These are phyloP conservation scores for Zophobas morio DNA, from an alignment of 1,140 invertebrate species.

Conservation along the genomic window DNA sequence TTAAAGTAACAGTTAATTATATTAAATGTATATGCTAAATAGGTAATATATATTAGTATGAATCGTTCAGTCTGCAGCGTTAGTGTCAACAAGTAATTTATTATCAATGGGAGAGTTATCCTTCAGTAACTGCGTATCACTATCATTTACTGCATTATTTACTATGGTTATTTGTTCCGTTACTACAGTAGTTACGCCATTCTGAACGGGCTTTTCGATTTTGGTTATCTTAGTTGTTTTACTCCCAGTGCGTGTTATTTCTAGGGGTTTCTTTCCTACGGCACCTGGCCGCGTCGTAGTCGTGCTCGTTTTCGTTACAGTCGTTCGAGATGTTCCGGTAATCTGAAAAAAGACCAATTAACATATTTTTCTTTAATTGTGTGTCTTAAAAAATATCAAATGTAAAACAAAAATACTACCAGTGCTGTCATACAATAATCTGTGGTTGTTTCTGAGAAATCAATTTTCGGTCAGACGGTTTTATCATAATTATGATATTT, in stretches of 20 bases:
- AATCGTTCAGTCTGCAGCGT: conserved; percentile 39
- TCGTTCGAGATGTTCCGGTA: conserved; percentile 55
- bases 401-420: too few relatives aligned
- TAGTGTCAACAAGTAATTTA: conserved; percentile 56
- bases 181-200: conserved; percentile 57
- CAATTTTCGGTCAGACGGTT: too few relatives aligned
- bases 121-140: conserved; percentile 59
- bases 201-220: conserved; percentile 61
- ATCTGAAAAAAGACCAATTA: conserved; percentile 40
- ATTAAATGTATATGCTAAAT: conserved; percentile 55
- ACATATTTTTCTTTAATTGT: background rate
- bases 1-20: conserved; percentile 59
- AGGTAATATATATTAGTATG: conserved; percentile 52
- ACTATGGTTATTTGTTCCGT: conserved; percentile 60
- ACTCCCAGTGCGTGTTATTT: conserved; percentile 50
- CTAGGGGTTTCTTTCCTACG: conserved; percentile 57
- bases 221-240: conserved; percentile 60
- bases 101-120: conserved; percentile 64
- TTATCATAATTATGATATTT: too few relatives aligned
- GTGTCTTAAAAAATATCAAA: too few relatives aligned
- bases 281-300: conserved; percentile 47
- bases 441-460: too few relatives aligned
- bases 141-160: conserved; percentile 51
- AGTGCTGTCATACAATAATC: too few relatives aligned
- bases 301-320: conserved; percentile 58